phyloP scores from a whole-genome alignment of 2,888 invertebrate species.

The Chironomus tentans region DNA sequence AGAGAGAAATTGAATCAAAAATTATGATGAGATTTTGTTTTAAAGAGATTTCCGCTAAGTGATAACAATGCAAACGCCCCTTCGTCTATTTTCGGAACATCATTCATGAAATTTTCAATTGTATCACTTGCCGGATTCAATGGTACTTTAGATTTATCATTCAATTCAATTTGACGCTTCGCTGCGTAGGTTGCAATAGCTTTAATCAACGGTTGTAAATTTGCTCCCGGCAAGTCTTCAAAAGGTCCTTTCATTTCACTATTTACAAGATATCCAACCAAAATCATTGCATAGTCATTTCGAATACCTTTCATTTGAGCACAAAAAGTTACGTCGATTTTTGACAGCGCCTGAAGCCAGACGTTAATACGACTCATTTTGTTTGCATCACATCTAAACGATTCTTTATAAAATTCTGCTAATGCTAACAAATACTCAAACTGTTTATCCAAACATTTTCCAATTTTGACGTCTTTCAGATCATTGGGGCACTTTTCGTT shows the following conservation, averaged over 20 bases:
- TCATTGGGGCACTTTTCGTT: neutral
- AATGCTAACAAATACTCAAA: neutral
- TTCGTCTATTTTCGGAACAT: constrained; percentile 4
- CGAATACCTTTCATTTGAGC: constrained; percentile 45
- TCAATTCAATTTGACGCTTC: neutral
- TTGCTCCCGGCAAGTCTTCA: constrained; percentile 11
- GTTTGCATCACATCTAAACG: neutral
- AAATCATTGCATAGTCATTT: constrained; percentile 46
- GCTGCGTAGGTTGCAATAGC: neutral
- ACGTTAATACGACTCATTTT: constrained; percentile 29
- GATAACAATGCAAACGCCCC: constrained; percentile 16
- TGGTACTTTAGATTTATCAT: constrained; percentile 3
- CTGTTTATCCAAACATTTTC: constrained; percentile 8
- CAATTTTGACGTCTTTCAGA: neutral
- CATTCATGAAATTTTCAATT: constrained; percentile 16
- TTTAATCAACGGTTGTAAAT: neutral
- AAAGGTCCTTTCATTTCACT: constrained; percentile 12
- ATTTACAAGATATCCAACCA: constrained; percentile 38
- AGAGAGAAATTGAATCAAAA: too few species aligned
- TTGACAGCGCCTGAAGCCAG: constrained; percentile 45
- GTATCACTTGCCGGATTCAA: constrained; percentile 9
- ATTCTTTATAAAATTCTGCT: neutral
- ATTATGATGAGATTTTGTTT: neutral
- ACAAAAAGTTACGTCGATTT: constrained; percentile 41
- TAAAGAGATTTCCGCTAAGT: constrained; percentile 12